phyloP scores from a whole-genome alignment of 2,888 invertebrate genomes.

The Nezara viridula region DNA sequence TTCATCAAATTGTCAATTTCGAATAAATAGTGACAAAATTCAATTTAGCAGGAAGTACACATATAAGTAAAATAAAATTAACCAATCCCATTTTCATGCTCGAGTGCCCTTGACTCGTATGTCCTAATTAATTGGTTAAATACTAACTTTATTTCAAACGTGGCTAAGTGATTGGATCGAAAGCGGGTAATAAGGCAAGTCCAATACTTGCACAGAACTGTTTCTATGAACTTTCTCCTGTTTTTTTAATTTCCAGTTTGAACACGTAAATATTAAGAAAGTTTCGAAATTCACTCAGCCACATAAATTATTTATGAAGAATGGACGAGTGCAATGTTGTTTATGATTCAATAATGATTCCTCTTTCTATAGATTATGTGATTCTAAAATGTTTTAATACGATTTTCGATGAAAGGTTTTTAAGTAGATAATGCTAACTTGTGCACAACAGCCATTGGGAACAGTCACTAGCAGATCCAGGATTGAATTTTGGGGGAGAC shows the following conservation, averaged over 20 bases:
- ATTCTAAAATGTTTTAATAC: background rate
- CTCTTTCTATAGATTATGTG: background rate
- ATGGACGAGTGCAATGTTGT: background rate
- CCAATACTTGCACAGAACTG: background rate
- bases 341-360: background rate
- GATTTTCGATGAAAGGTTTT: background rate
- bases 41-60: too few species aligned
- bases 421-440: too few species aligned
- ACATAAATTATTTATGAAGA: background rate
- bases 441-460: too few species aligned
- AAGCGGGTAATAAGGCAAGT: background rate
- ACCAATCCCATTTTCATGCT: too few species aligned
- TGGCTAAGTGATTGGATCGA: background rate
- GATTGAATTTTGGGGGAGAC: too few species aligned
- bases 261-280: constrained; percentile 11
- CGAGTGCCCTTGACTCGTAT: background rate
- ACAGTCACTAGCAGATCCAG: too few species aligned
- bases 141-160: background rate
- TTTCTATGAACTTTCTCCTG: background rate
- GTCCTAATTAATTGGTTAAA: background rate
- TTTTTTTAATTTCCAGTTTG: background rate
- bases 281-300: background rate
- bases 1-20: too few species aligned
- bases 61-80: too few species aligned
- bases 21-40: too few species aligned